Percentiles rank a stretch among this genome's conserved stretches.
Evolutionary conservation across 2,888 invertebrate species (phyloP).

Genomic region (Parnassius mnemosyne): DNA sequence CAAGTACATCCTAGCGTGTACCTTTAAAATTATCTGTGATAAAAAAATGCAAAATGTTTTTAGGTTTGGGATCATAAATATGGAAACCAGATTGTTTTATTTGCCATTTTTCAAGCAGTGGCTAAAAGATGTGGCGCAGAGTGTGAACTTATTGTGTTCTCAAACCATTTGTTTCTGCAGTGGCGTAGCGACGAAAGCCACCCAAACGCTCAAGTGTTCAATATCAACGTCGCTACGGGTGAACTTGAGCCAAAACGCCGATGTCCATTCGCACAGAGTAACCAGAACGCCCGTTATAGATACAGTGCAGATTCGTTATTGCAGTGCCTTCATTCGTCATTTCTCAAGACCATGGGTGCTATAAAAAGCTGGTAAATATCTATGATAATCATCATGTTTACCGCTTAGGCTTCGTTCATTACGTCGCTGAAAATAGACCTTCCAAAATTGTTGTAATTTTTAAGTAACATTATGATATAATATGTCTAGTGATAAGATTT

Average conservation of each 20-base stretch:
- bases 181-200: slow-evolving; percentile 43
- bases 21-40: neutral
- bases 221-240: slow-evolving; percentile 51
- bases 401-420: no score
- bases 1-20: no score
- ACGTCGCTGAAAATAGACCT: no score
- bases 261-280: slow-evolving; percentile 49
- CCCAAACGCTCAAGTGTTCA: slow-evolving; percentile 34
- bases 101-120: slow-evolving; percentile 54
- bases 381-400: no score
- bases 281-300: slow-evolving; percentile 30
- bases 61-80: slow-evolving; percentile 49
- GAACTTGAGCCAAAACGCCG: slow-evolving; percentile 43
- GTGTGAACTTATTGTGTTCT: slow-evolving; percentile 55
- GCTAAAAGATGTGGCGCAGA: slow-evolving; percentile 52
- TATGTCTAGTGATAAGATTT: no score
- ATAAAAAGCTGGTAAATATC: slow-evolving; percentile 47
- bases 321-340: slow-evolving; percentile 46
- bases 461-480: no score
- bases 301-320: slow-evolving; percentile 51
- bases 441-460: no score
- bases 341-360: slow-evolving; percentile 46
- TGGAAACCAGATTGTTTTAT: slow-evolving; percentile 47
- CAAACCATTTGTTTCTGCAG: slow-evolving; percentile 59
- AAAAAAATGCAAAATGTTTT: slow-evolving; percentile 11